Evolutionary conservation across 2,113 vertebrate species (phyloP).

Genomic region (Smithornis capensis): DNA sequence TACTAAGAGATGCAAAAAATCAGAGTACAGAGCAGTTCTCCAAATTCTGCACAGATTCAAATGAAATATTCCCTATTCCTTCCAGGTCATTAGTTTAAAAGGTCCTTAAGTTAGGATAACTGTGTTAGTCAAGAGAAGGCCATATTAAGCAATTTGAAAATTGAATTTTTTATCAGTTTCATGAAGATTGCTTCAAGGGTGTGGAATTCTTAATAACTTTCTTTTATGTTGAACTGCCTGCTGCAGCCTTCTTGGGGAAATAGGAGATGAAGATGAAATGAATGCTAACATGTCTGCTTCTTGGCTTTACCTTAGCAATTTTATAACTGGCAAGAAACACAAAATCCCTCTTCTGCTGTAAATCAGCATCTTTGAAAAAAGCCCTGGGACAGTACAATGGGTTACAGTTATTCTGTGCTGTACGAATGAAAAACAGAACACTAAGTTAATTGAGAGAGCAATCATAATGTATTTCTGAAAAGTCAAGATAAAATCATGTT

Average conservation of each 20-base stretch:
- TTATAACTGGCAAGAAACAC: slow-evolving; percentile 20
- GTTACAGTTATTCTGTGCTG: slow-evolving; percentile 33
- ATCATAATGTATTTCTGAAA: slow-evolving; percentile 50
- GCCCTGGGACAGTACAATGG: not conserved
- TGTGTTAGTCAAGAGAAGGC: slow-evolving; percentile 43
- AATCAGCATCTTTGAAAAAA: slow-evolving; percentile 47
- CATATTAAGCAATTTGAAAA: slow-evolving; percentile 48
- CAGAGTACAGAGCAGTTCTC: not conserved
- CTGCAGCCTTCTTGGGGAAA: slow-evolving; percentile 31
- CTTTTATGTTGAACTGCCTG: slow-evolving; percentile 38
- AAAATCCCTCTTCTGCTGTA: slow-evolving; percentile 44
- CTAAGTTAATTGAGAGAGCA: slow-evolving; percentile 63
- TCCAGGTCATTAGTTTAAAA: slow-evolving; percentile 65
- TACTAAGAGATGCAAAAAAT: slow-evolving; percentile 7
- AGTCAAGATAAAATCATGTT: slow-evolving; percentile 62
- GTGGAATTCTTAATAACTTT: slow-evolving; percentile 58
- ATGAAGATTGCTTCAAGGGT: slow-evolving; percentile 37
- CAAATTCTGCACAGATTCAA: slow-evolving; percentile 35
- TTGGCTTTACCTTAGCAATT: slow-evolving; percentile 35
- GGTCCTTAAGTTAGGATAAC: slow-evolving; percentile 63
- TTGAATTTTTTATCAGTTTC: slow-evolving; percentile 54
- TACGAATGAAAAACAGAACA: slow-evolving; percentile 56
- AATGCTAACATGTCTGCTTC: not conserved
- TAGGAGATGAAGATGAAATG: slow-evolving; percentile 26
- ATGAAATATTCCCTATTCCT: slow-evolving; percentile 43